Base-by-base conservation (phyloP, 2,113 vertebrate species). In the Diphyllodes magnificus region DNA sequence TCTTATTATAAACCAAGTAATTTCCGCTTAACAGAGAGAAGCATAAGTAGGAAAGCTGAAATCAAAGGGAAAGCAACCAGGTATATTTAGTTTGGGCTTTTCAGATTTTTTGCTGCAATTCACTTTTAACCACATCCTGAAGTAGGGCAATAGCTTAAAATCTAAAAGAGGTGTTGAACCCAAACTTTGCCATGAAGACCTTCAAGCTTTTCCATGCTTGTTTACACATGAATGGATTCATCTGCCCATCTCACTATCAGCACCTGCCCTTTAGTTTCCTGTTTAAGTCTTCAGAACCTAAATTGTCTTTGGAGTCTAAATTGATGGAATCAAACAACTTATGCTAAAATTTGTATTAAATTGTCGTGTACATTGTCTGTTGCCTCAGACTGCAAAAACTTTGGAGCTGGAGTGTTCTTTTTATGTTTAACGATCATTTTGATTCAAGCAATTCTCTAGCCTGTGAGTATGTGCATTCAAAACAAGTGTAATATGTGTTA, bases 161-260 rank as follows among this genome's bases (percentile, higher is more conserved):
- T 13, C 17, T 50, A 27, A 82, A 85, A 54, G 11, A 17, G 5
- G 1, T 7, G 13, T 24, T 77, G 44, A 73, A 75, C 5, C 2
- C 24, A 68, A 44, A 35, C 5, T 13, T 30, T n/a, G 42, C 7
- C 39, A 31, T 56, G 5, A 63, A 33, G 30, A 60, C 6, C 21
- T 61, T n/a, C 33, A 63, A 35, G 15, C 1, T 44, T n/a, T n/a
- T 77, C 20, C 13, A 16, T 14, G 13, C 30, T 9, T 33, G 5
- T 11, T 76, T 44, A 42, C 21, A 28, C 0, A 0, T 2, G 5
- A 3, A 20, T 22, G 9, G 15, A 59, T 54, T 81, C 6, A 1
- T 27, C 35, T 64, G 18, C 22, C 23, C 30, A 22, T 53, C 15
- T 18, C 23, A 28, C 13, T 30, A 25, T 33, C 44, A 53, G 11